These are phyloP conservation scores for Lamprologus speciosus DNA, from an alignment of 2,113 vertebrate species.

Conservation along the genomic window DNA sequence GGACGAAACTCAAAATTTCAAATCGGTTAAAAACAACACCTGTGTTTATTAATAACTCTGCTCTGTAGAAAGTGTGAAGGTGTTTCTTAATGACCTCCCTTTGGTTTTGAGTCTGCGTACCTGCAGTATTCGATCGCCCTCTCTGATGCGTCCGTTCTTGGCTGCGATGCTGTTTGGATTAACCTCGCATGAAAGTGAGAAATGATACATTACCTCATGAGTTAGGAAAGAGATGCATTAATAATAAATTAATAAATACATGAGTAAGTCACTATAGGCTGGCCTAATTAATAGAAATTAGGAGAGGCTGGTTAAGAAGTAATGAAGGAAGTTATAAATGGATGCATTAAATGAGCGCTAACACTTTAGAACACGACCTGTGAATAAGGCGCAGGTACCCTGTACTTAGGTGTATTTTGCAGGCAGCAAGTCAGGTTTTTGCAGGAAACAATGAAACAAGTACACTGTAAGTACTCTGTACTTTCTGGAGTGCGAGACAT, in stretches of 20 bases:
- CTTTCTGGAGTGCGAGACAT: not conserved
- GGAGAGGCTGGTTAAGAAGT: not conserved
- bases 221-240: not conserved
- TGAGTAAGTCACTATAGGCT: not conserved
- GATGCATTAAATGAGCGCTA: not conserved
- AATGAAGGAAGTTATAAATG: not conserved
- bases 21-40: not conserved
- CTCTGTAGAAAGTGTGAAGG: not conserved
- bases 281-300: too few species aligned
- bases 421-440: not conserved
- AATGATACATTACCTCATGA: not conserved
- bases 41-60: not conserved
- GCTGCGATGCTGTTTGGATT: conserved; percentile 84
- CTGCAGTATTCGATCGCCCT: conserved; percentile 74
- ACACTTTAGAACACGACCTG: not conserved
- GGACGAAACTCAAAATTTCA: not conserved
- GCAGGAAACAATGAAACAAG: not conserved
- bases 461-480: not conserved
- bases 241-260: not conserved
- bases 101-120: not conserved
- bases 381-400: not conserved
- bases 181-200: conserved; percentile 58
- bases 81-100: not conserved
- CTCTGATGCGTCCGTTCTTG: conserved; percentile 79
- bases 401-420: not conserved